Conservation (phyloP, 2,797 vertebrate genomes). For the Percopsis omiscomaycus region DNA sequence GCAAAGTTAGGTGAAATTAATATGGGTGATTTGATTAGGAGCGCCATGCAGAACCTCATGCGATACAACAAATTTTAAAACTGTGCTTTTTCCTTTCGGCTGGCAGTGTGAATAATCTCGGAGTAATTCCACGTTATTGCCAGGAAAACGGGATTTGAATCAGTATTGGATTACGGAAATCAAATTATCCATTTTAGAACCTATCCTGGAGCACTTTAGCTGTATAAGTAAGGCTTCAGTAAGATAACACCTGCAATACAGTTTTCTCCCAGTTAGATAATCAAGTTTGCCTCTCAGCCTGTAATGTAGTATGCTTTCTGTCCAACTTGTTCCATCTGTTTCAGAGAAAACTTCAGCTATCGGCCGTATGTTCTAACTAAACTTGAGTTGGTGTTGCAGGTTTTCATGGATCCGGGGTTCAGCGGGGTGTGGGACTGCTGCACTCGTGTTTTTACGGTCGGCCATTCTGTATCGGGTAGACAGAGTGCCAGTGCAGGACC, state of each 20-base stretch:
- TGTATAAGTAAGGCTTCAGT: background rate
- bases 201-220: background rate
- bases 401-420: background rate
- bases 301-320: background rate
- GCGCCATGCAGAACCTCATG: background rate
- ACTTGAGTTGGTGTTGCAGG: background rate
- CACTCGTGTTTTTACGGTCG: too few species aligned
- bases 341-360: background rate
- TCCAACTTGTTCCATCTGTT: background rate
- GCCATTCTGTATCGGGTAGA: too few species aligned
- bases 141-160: slow-evolving; percentile 6
- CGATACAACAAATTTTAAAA: slow-evolving; percentile 7
- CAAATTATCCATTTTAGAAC: slow-evolving; percentile 1
- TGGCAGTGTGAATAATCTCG: slow-evolving; percentile 19
- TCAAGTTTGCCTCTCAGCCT: background rate
- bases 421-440: too few species aligned
- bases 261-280: background rate
- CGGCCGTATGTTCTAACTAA: background rate
- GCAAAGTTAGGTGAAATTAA: slow-evolving; percentile 29
- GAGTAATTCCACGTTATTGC: background rate
- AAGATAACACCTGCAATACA: background rate
- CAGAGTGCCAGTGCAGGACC: too few species aligned
- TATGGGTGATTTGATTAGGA: slow-evolving; percentile 24
- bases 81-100: slow-evolving; percentile 12
- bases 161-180: slow-evolving; percentile 13